These are phyloP conservation scores for Xestia ashworthii DNA, from an alignment of 2,888 invertebrate genomes.

Conservation along the genomic window DNA sequence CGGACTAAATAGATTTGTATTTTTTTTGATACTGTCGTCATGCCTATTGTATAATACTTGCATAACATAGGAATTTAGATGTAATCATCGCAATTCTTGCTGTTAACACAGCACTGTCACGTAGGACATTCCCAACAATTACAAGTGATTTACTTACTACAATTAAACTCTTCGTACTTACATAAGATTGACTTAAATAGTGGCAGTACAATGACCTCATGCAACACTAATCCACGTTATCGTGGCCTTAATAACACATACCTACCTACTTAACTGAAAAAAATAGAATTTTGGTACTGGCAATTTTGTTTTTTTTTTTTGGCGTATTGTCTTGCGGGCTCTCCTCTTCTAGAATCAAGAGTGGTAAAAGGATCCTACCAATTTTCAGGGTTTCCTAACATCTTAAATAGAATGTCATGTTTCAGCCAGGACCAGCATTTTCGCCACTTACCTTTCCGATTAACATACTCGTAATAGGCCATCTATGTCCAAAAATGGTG, in stretches of 20 bases:
- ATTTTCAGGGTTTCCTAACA: neutral
- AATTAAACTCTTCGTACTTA: slow-evolving; percentile 55
- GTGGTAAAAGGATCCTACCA: no score
- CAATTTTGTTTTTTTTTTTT: neutral
- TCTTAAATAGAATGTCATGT: neutral
- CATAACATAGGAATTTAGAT: slow-evolving; percentile 3
- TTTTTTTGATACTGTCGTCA: no score
- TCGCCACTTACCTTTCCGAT: neutral
- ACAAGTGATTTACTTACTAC: slow-evolving; percentile 62
- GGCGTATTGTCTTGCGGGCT: neutral
- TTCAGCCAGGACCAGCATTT: neutral
- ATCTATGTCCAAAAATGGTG: neutral
- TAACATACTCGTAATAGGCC: neutral
- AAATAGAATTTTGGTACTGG: neutral
- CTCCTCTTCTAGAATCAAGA: neutral
- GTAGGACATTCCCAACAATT: slow-evolving; percentile 51
- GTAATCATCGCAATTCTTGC: slow-evolving; percentile 27
- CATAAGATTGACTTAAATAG: slow-evolving; percentile 50
- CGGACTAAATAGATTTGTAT: no score
- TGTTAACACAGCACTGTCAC: slow-evolving; percentile 32
- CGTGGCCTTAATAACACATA: neutral
- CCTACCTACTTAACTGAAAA: slow-evolving; percentile 22
- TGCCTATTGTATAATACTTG: neutral
- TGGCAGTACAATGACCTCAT: slow-evolving; percentile 48
- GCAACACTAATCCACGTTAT: slow-evolving; percentile 47